Evolutionary conservation across 2,888 invertebrate species (phyloP), one percentile per base, ranked within the genome.

Genomic region (Eupithecia dodoneata): DNA sequence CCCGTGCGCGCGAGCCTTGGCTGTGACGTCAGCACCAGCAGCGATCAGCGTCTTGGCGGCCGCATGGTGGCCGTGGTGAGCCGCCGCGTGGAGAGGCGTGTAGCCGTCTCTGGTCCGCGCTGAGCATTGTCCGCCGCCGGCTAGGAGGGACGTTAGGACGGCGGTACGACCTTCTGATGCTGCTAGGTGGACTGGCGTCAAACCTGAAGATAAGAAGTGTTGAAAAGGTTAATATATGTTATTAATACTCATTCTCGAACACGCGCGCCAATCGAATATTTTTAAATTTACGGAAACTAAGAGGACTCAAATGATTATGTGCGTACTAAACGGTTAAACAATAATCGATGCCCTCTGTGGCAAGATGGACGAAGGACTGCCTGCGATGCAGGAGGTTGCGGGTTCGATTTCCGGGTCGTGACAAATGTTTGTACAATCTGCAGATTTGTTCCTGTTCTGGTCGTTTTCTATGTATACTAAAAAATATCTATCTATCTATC

Each of bases 1-100:
- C 76, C 75, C 74, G 18, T 97, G 96, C 10, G 96, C 96, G 13
- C 78, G 69, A 0, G 98, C 98, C 67, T 95, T 96, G 4, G 97
- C 97, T 81, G 98, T 97, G 73, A 99, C 98, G 85, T 98, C 97
- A 0, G 99, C 99, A 76, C 97, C 97, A 79, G 98, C 97, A 81
- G 98, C 98, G 71, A 99, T 95, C 75, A 99, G 96, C 89, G 98
- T 97, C 77, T 97, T 96, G 15, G 99, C 98, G 96, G 99, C 98
- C 80, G 98, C 98, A 75, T 98, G 96, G 93, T 99, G 99, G 0
- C 99, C 99, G 92, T 99, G 99, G 90, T 99, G 99, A 74, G 99
- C 98, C 6, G 99, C 99, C 12, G 99, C 98, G 92, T 99, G 99
- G 69, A 99, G 96, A 0, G 99, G 99, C 2, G 99, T 98, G 95